phyloP scores from a whole-genome alignment of 2,888 invertebrate genomes.

The Hedychridium roseum region DNA sequence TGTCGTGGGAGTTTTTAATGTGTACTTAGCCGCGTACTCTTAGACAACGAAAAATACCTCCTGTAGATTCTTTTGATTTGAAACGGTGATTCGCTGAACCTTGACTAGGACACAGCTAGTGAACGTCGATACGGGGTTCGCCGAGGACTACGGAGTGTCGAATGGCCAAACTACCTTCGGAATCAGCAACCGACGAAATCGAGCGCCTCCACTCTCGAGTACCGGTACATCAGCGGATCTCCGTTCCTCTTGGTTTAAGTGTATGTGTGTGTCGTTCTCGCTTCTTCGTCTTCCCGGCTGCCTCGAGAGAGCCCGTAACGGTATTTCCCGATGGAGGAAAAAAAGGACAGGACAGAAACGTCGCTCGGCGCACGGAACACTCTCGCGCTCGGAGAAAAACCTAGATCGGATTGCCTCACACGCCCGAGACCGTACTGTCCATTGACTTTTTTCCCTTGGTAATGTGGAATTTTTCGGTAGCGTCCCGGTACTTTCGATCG shows the following conservation, averaged over 20 bases:
- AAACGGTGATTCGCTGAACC: constrained; percentile 23
- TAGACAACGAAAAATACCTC: too few species aligned
- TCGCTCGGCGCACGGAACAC: constrained; percentile 46
- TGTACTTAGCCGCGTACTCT: too few species aligned
- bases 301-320: constrained; percentile 25
- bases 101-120: constrained; percentile 31
- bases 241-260: constrained; percentile 14
- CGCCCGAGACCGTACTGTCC: too few species aligned
- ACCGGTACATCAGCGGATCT: constrained; percentile 25
- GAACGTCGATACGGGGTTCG: constrained; percentile 9
- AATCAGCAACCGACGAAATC: constrained; percentile 18
- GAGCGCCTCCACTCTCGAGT: constrained; percentile 19
- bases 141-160: too few species aligned
- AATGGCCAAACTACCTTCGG: neutral
- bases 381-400: constrained; percentile 42
- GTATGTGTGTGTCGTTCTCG: too few species aligned
- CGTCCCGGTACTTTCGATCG: constrained; percentile 7
- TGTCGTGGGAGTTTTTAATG: too few species aligned
- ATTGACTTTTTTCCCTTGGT: constrained; percentile 20
- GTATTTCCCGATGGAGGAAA: constrained; percentile 12
- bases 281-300: constrained; percentile 2
- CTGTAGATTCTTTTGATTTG: too few species aligned
- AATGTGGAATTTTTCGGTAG: constrained; percentile 28
- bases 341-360: constrained; percentile 22
- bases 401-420: constrained; percentile 45